Base-by-base conservation (phyloP, 2,797 vertebrate species). In the Gila robusta region DNA sequence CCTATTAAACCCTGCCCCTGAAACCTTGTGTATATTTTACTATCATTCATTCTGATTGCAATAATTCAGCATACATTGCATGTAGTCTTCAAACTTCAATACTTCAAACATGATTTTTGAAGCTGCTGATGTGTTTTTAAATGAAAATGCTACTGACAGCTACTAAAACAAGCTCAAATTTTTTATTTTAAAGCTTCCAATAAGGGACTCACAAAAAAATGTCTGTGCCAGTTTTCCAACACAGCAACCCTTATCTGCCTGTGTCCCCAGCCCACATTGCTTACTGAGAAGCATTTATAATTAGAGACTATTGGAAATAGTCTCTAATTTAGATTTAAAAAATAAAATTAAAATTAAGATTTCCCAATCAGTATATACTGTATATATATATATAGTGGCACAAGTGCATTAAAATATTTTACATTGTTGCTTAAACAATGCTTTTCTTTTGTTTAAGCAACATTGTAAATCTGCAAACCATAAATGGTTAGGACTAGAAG, bases 191-290 rank as follows among this genome's bases (percentile, higher is more conserved):
- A 17, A n/a, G 6, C 21, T 59, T 78, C 52, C 21, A 39, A 56
- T 39, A 71, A 79, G 17, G 37, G 35, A n/a, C 23, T n/a, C 49
- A 7, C n/a, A 69, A 54, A 35, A 52, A 4, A 71, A 52, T 85
- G 35, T 44, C 26, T n/a, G 28, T 72, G 44, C 26, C n/a, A 41
- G 67, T 86, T 86, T 76, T 41, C 44, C 72, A 77, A 71, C 35
- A 69, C 56, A 69, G 49, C 69, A n/a, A 14, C 56, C 37, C 71
- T 86, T 86, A 79, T 87, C 80, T 82, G 73, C 6, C 32, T 32
- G 23, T 12, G 39, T 4, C 64, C 77, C 44, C 35, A 56, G 44
- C 12, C 37, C 39, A 71, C 78, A 70, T 87, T 87, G 56, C 72
- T 87, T 44, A 7, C 17, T 67, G 12, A 35, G 56, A 47, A 52